Base-by-base conservation (phyloP, 2,888 invertebrate genomes). In the Dorcus hopei region DNA sequence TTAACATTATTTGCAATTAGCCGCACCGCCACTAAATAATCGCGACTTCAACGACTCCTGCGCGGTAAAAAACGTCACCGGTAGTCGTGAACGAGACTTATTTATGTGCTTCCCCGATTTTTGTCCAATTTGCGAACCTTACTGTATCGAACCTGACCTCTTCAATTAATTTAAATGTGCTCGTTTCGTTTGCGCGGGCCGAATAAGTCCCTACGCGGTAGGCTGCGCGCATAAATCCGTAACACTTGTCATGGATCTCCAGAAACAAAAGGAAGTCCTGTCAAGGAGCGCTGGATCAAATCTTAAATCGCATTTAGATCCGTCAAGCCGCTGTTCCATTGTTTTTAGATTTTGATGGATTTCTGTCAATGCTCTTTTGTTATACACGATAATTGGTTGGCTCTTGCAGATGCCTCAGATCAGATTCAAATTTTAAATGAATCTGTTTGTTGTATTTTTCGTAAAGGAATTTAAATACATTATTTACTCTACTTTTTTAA, bases 331-430 rank as follows among this genome's bases (percentile, higher is more conserved):
- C 70, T 68, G 72, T 70, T 68, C 74, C 73, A 75, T 75, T 75
- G 75, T 75, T 74, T 74, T 65, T 65, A 59, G 72, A 69, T 72
- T 76, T 76, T 76, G 76, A 76, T 76, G 75, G 75, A 76, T 76
- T 73, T 73, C 72, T 71, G 61, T 52, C 57, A 49, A 53, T 50
- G 56, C 53, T 50, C 53, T 62, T 57, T 58, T 52, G 59, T 54
- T 55, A 43, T 51, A 55, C 47, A 49, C 38, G 56, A 50, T 64
- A 64, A 64, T 64, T 64, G 61, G 59, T 50, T 45, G 59, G 14
- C 42, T 42, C 7, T 42, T 42, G 45, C 45, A 45, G 45, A 45
- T 45, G 45, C 23, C 9, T 45, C 8, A 19, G 3, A 19, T 19
- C 26, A 33, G 26, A 33, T 33, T 33, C 26, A 33, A 33, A 33